Evolutionary conservation across 2,797 vertebrate genomes (phyloP).

Genomic region (Pteropus rufus): DNA sequence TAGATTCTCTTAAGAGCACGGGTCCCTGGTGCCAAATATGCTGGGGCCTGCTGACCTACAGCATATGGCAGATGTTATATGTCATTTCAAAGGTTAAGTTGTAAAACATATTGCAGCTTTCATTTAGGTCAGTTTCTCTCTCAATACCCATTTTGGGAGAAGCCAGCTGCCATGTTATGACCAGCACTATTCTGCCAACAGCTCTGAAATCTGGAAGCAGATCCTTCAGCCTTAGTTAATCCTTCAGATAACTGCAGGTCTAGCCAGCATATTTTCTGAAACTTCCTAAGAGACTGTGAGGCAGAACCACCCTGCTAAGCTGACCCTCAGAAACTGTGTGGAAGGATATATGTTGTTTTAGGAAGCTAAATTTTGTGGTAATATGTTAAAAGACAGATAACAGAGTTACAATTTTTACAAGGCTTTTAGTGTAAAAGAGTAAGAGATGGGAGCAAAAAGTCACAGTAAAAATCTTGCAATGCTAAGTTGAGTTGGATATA

Average conservation of each 20-base stretch:
- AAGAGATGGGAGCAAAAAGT: neutral
- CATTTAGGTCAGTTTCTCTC: neutral
- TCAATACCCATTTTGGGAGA: neutral
- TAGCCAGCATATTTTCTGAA: neutral
- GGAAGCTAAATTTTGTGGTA: neutral
- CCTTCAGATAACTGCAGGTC: neutral
- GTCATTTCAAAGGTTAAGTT: neutral
- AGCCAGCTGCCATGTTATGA: neutral
- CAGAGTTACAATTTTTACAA: neutral
- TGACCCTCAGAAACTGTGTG: neutral
- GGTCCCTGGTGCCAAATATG: too few relatives aligned
- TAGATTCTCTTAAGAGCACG: too few relatives aligned
- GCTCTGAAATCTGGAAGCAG: neutral
- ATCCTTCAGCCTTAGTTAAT: neutral
- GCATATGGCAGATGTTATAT: neutral
- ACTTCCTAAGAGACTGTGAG: neutral
- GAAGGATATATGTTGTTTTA: neutral
- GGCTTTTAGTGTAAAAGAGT: neutral
- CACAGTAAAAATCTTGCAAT: neutral
- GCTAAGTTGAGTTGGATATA: neutral
- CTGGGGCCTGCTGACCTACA: too few relatives aligned
- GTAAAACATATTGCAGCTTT: neutral
- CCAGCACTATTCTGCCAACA: neutral
- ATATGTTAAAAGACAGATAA: neutral
- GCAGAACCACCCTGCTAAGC: neutral